Conservation (phyloP, 2,113 vertebrate genomes). For the Irena cyanogastra region DNA sequence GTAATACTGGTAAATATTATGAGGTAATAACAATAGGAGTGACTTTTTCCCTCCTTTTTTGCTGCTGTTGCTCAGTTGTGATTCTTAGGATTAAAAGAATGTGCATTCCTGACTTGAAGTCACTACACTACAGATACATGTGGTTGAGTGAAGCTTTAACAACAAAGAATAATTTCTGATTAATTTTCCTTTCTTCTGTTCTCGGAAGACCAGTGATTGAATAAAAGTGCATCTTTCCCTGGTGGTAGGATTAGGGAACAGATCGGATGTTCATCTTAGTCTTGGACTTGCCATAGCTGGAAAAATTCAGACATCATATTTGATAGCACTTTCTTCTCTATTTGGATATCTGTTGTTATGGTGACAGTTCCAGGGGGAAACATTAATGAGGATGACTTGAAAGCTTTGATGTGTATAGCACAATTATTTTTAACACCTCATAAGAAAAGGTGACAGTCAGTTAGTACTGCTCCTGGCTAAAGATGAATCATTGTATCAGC, state of each 20-base stretch:
- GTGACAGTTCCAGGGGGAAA: neutral
- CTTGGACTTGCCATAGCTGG: neutral
- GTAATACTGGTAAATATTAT: too few species aligned
- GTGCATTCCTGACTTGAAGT: neutral
- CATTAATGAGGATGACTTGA: constrained; percentile 9
- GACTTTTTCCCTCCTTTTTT: neutral
- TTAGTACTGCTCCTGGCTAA: neutral
- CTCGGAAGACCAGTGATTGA: neutral
- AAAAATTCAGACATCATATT: neutral
- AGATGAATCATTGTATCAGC: neutral
- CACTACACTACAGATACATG: neutral
- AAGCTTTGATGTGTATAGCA: constrained; percentile 18
- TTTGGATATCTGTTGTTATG: constrained; percentile 19
- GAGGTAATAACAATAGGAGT: too few species aligned
- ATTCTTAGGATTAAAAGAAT: neutral
- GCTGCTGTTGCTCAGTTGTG: neutral
- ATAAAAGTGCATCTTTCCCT: neutral
- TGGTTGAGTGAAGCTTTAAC: neutral
- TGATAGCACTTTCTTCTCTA: neutral
- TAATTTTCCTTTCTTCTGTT: neutral
- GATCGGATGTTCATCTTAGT: neutral
- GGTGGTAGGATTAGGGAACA: neutral
- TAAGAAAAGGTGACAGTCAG: neutral
- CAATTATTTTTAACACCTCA: constrained; percentile 15
- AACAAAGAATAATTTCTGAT: neutral